These are phyloP conservation scores for Neodiprion virginianus DNA, from an alignment of 1,140 invertebrate species.

Conservation along the genomic window DNA sequence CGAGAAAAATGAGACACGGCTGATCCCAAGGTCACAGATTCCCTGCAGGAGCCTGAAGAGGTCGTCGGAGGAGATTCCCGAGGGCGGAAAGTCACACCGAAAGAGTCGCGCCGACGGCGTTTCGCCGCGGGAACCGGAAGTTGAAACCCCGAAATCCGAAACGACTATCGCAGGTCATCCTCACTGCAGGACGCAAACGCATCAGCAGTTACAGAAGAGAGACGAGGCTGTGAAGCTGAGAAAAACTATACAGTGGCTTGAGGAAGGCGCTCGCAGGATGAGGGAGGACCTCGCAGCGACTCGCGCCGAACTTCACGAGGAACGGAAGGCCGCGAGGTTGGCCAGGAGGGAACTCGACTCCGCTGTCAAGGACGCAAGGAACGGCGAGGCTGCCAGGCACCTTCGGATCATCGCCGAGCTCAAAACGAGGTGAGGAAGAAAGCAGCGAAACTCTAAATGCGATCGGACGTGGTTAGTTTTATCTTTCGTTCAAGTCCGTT, in stretches of 20 bases:
- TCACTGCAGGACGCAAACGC: background rate
- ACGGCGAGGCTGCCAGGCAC: constrained; percentile 44
- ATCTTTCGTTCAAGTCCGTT: too few relatives aligned
- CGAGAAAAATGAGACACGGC: background rate
- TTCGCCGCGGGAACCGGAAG: background rate
- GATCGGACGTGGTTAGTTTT: background rate
- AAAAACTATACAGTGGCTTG: constrained; percentile 52
- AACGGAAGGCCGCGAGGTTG: constrained; percentile 43
- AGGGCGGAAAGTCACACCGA: constrained; percentile 13
- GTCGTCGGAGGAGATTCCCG: background rate
- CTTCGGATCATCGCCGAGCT: constrained; percentile 45
- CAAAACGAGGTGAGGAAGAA: constrained; percentile 37
- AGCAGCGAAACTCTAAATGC: background rate
- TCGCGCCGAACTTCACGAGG: constrained; percentile 48
- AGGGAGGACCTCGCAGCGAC: constrained; percentile 48
- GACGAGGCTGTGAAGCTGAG: constrained; percentile 40
- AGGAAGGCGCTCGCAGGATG: constrained; percentile 43
- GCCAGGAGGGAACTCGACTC: constrained; percentile 42
- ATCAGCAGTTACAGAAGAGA: constrained; percentile 5
- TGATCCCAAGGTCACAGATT: background rate
- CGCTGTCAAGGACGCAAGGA: constrained; percentile 40
- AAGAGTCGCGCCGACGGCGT: background rate
- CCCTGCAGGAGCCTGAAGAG: background rate
- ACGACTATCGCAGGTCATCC: background rate
- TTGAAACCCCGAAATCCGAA: background rate